phyloP scores from a whole-genome alignment of 2,113 vertebrate genomes.

The Catagonus wagneri region DNA sequence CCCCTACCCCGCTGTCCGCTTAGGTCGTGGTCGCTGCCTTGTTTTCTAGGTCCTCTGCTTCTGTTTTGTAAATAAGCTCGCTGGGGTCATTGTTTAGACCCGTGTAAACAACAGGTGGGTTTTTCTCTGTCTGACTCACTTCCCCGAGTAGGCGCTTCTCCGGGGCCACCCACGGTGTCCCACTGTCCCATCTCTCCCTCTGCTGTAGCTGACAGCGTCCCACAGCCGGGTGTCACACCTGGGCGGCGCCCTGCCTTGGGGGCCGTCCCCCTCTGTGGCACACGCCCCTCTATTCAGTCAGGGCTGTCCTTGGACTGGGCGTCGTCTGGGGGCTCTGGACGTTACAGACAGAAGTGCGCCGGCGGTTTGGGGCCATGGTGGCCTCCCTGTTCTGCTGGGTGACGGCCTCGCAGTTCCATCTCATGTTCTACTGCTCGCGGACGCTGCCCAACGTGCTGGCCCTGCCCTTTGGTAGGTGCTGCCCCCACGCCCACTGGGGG shows the following conservation, averaged over 20 bases:
- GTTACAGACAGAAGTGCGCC: slow-evolving; percentile 93
- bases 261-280: neutral
- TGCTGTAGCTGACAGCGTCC: neutral
- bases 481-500: neutral
- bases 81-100: no score
- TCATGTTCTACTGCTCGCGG: slow-evolving; percentile 98
- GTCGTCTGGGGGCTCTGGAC: slow-evolving; percentile 92
- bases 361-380: slow-evolving; percentile 93
- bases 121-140: no score
- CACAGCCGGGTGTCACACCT: fast-evolving
- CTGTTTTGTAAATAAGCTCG: no score
- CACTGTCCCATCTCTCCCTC: no score
- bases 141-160: no score
- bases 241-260: no score
- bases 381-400: slow-evolving; percentile 93
- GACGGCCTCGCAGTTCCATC: slow-evolving; percentile 95
- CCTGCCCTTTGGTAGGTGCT: slow-evolving; percentile 91
- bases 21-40: no score
- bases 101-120: no score
- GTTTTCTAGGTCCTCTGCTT: no score
- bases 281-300: slow-evolving; percentile 84
- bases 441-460: slow-evolving; percentile 96
- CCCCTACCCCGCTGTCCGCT: no score
- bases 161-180: no score
- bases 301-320: slow-evolving; percentile 91